Evolutionary conservation across 2,113 vertebrate genomes (phyloP), one percentile per base, ranked within the genome.

Genomic region (Tautogolabrus adspersus): DNA sequence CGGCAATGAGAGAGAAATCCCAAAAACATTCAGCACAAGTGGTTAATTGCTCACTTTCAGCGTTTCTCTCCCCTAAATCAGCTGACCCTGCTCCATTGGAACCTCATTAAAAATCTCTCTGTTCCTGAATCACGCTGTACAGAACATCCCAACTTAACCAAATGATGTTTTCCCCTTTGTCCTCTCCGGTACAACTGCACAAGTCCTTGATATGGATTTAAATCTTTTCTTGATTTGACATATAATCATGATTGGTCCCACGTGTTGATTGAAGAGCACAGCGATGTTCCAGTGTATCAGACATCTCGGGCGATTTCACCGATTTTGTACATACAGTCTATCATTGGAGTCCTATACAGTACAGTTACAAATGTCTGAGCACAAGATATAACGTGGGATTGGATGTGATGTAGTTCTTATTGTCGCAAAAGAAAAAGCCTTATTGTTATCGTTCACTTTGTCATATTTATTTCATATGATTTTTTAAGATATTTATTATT

Each of bases 401-500:
- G 89, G 88, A 90, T 88, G 87, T 91, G 87, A 90, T 87, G 91
- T 92, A 84, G 85, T 92, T 88, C 75, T 92, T 89, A 89, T 80
- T 84, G 90, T 91, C 49, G 82, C 88, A 81, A 83, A 80, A 84
- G 26, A 26, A 81, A 84, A 84, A 68, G 93, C 93, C 93, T 94
- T 94, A 94, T 93, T 92, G 90, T 93, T 94, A 89, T 91, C 42
- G 90, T 89, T 92, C 87, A 89, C 86, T 89, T 88, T 87, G 86
- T 89, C 86, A 89, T 88, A 88, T 90, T 91, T 89, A 90, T 92
- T 90, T 92, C 75, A 51, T 86, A 88, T 92, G 82, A 74, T 91
- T 92, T 90, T 85, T 66, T 55, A 82, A 75, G 55, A 91, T 89
- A 90, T 91, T 89, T 92, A 87, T 92, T 79, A 90, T 84, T 91